Percentiles rank a stretch among this genome's conserved stretches.
These are phyloP conservation scores for Odontocerum albicorne DNA, from an alignment of 2,888 invertebrate genomes.

Conservation along the genomic window DNA sequence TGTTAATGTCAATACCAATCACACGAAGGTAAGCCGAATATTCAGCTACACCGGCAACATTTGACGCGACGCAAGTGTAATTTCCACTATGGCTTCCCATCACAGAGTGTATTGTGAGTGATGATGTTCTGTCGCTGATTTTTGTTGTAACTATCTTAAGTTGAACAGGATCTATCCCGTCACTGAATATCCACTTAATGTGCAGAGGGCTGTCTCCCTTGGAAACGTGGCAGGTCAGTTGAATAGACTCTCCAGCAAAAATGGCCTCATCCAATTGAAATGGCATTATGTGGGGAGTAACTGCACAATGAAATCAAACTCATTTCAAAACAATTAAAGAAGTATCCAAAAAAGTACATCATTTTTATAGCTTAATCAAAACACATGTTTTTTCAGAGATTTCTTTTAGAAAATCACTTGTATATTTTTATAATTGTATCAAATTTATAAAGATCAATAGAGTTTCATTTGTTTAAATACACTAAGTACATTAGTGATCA, in stretches of 20 bases:
- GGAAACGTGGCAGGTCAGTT: conserved; percentile 66
- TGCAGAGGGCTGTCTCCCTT: conserved; percentile 75
- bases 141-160: conserved; percentile 49
- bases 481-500: too few species aligned
- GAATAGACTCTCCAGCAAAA: conserved; percentile 63
- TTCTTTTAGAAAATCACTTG: background rate
- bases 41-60: conserved; percentile 67
- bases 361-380: too few species aligned
- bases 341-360: too few species aligned
- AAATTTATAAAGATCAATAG: background rate
- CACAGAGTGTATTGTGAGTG: conserved; percentile 68
- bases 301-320: conserved; percentile 48
- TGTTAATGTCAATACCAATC: conserved; percentile 59
- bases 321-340: background rate
- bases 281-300: conserved; percentile 64
- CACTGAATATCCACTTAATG: conserved; percentile 67
- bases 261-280: conserved; percentile 62
- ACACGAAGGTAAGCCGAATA: conserved; percentile 71
- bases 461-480: background rate
- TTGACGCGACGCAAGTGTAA: conserved; percentile 75
- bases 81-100: conserved; percentile 72
- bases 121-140: conserved; percentile 66
- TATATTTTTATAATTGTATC: background rate
- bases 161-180: conserved; percentile 30
- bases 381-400: background rate